phyloP scores from a whole-genome alignment of 2,888 invertebrate species.

The Parelbella ahira region DNA sequence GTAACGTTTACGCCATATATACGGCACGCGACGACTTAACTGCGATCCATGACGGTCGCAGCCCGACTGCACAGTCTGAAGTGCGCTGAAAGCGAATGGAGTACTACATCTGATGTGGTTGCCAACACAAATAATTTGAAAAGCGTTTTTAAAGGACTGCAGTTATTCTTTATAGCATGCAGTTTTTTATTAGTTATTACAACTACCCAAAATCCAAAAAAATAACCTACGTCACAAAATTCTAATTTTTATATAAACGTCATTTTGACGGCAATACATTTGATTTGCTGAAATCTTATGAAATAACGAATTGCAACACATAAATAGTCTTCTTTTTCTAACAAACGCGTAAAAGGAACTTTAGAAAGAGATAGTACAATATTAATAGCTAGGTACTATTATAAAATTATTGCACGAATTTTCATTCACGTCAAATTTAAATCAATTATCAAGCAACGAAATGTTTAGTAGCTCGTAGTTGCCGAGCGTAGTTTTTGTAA shows the following conservation, averaged over 20 bases:
- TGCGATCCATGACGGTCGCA: constrained; percentile 72
- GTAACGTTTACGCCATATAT: constrained; percentile 37
- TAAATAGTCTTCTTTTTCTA: constrained; percentile 21
- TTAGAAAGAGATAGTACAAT: constrained; percentile 14
- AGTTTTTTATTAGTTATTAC: no score
- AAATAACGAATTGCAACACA: constrained; percentile 9
- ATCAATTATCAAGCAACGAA: constrained; percentile 18
- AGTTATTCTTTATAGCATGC: not conserved
- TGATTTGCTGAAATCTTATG: not conserved
- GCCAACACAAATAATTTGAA: constrained; percentile 10
- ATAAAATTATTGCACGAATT: no score
- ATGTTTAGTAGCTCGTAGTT: not conserved
- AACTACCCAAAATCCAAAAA: not conserved
- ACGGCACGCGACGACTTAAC: constrained; percentile 52
- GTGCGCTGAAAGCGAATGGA: constrained; percentile 39
- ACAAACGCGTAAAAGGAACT: no score
- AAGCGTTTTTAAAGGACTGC: not conserved
- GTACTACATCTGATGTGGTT: constrained; percentile 9
- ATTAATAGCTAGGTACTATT: not conserved
- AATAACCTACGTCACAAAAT: constrained; percentile 7
- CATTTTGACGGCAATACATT: constrained; percentile 5
- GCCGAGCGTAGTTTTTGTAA: constrained; percentile 2
- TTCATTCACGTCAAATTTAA: no score
- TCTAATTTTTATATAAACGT: constrained; percentile 4
- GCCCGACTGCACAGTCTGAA: constrained; percentile 54